A percentile compares a stretch with the other conserved stretches of the same genome.
phyloP scores from a whole-genome alignment of 2,113 vertebrate species.

The Pseudorasbora parva region DNA sequence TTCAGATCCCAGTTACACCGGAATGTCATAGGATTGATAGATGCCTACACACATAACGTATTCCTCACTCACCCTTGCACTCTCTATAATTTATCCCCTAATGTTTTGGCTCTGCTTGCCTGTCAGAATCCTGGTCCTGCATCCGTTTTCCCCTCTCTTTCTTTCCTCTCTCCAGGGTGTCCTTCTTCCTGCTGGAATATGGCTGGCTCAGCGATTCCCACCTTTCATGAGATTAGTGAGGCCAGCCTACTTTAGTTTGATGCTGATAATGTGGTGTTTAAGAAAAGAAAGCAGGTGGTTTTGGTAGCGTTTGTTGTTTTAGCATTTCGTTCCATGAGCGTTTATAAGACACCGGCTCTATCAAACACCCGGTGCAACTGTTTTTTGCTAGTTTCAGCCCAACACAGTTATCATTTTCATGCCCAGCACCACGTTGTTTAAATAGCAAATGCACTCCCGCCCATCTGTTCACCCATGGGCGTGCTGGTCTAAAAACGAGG shows the following conservation, averaged over 20 bases:
- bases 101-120: slow-evolving; percentile 66
- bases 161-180: slow-evolving; percentile 15
- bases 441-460: no score
- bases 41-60: slow-evolving; percentile 33
- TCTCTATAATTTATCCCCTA: slow-evolving; percentile 43
- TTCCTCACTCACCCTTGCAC: slow-evolving; percentile 20
- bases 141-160: not conserved
- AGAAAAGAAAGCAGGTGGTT: slow-evolving; percentile 30
- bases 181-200: slow-evolving; percentile 9
- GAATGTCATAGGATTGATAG: slow-evolving; percentile 19
- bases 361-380: no score
- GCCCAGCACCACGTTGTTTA: no score
- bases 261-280: slow-evolving; percentile 32
- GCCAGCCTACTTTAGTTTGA: slow-evolving; percentile 51
- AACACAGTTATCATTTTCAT: no score
- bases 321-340: not conserved
- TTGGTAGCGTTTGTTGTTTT: slow-evolving; percentile 40
- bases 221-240: slow-evolving; percentile 46
- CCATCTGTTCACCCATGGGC: no score
- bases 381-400: no score
- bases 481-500: no score
- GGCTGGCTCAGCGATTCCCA: slow-evolving; percentile 53
- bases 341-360: not conserved
- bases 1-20: not conserved
- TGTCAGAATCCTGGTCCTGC: slow-evolving; percentile 39